phyloP scores from a whole-genome alignment of 2,888 invertebrate genomes.

The Poecilus cupreus region DNA sequence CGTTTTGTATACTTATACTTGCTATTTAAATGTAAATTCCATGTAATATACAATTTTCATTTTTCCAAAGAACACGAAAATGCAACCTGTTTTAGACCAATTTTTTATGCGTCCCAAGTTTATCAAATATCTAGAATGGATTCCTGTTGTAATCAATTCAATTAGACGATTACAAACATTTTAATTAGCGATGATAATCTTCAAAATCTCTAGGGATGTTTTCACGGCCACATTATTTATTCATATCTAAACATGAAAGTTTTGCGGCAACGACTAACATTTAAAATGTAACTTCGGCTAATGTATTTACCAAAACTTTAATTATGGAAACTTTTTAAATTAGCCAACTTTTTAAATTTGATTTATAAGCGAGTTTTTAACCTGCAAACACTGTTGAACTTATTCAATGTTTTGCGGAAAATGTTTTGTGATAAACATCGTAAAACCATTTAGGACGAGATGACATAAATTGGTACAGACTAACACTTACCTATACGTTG shows the following conservation, averaged over 20 bases:
- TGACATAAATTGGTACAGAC: constrained; percentile 28
- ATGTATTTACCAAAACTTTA: constrained; percentile 17
- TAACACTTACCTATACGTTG: constrained; percentile 20
- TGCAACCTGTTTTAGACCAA: too few species aligned
- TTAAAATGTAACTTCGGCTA: constrained; percentile 10
- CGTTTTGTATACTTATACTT: too few species aligned
- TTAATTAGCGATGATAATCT: neutral
- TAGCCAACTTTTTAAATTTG: neutral
- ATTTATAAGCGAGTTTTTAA: neutral
- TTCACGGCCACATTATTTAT: neutral
- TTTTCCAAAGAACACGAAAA: too few species aligned
- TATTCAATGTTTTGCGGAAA: neutral
- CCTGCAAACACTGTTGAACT: too few species aligned
- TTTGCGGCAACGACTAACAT: neutral
- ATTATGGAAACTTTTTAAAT: constrained; percentile 18
- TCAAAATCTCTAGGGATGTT: neutral
- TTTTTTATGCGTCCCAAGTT: too few species aligned
- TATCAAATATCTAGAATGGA: too few species aligned
- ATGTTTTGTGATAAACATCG: constrained; percentile 19
- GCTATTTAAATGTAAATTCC: too few species aligned
- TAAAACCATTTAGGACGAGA: neutral
- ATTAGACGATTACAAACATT: neutral
- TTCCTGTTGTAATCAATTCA: neutral
- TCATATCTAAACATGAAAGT: too few species aligned
- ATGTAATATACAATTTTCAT: too few species aligned